Evolutionary conservation across 1,140 invertebrate species (phyloP), one percentile per base, ranked within the genome.

Genomic region (Dufourea novaeangliae): DNA sequence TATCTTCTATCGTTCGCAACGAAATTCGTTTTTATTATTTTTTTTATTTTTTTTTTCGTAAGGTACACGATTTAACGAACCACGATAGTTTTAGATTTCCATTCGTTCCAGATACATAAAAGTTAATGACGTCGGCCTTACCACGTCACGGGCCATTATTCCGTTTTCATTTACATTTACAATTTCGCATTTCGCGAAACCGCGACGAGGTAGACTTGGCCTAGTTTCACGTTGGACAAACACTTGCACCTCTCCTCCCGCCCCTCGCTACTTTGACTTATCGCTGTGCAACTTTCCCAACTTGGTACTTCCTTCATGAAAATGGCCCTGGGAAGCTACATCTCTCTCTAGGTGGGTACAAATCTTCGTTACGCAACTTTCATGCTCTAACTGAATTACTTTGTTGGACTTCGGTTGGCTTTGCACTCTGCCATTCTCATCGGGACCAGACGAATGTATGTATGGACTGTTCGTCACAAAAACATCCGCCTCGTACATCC

Each of bases 201-300:
- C 46, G 32, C 29, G 32, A 7, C 39, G 59, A 39, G 22, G 25
- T 54, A 73, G 59, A 63, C 70, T 64, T 73, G 70, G 59, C 70
- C 70, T 54, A 64, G 70, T 73, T 73, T 25, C 70, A 12, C 52
- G 34, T 64, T 29, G 59, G 32, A 73, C 70, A 64, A 73, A 73
- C 59, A 64, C 22, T 29, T 10, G 25, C 17, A n/a, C n/a, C n/a
- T n/a, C n/a, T n/a, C n/a, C n/a, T n/a, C n/a, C n/a, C n/a, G n/a
- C n/a, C n/a, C n/a, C n/a, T n/a, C n/a, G n/a, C 32, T 50, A 73
- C 70, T 63, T 63, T 63, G 59, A 63, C 63, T 63, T 73, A 73
- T 50, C 29, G 41, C 34, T 10, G 57, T 17, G 57, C 57, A 61
- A 37, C 57, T 37, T 61, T 61, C 34, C n/a, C 59, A 22, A 25